Evolutionary conservation across 2,888 invertebrate genomes (phyloP), one percentile per base, ranked within the genome.

Genomic region (Xestobium rufovillosum): DNA sequence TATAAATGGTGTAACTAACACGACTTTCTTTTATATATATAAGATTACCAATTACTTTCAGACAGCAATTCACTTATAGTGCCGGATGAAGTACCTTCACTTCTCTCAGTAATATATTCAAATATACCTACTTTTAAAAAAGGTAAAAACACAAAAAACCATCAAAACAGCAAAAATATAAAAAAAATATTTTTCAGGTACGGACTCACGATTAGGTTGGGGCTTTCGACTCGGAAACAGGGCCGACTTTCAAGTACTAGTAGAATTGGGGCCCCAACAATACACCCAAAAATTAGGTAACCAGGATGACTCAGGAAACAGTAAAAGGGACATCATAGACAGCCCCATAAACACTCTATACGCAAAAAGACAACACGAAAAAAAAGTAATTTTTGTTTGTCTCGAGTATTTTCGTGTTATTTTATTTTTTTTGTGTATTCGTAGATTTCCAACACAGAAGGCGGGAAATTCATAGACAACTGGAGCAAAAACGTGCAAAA

Each of bases 51-150:
- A 31, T 38, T 41, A 50, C 42, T 75, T 72, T 31, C 67, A 80
- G 76, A 59, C 28, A 63, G 65, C 1, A 63, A 69, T 32, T 67
- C 75, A 1, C 65, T 86, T 12, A 80, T 88, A 48, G 75, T 88
- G 16, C 87, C 88, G 0, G 83, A 86, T 55, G 87, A 88, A 61
- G 50, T 88, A 32, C 85, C 86, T 1, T 83, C 87, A 0, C 58
- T 87, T 16, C 66, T 88, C 4, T 86, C 86, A 0, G 70, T 88
- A 3, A 76, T 86, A 1, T 88, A 86, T 60, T 84, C 86, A 4
- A 87, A 86, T 53, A 84, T 88, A 42, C 87, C 88, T 3, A 85
- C 84, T 0, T 76, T 88, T 6, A 83, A 83, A 55, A 88, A 87
- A 78, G 88, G 87, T 83, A 71, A 62, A 45, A n/a, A n/a, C n/a